These are phyloP conservation scores for Apaloderma vittatum DNA, from an alignment of 2,113 vertebrate genomes.

Conservation along the genomic window DNA sequence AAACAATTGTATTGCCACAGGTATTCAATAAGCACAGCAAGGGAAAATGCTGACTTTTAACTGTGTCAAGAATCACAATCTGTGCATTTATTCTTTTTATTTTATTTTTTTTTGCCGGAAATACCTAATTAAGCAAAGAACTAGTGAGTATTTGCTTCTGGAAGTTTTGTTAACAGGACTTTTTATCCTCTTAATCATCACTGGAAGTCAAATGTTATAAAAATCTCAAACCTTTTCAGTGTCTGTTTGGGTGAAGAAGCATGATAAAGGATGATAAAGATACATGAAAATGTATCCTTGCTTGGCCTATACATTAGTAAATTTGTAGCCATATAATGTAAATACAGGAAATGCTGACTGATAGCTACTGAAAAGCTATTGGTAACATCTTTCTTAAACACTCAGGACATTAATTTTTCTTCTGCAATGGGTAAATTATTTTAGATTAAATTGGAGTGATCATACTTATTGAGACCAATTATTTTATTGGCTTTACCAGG, in stretches of 20 bases:
- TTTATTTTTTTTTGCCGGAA: not conserved
- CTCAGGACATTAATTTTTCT: not conserved
- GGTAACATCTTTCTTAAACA: not conserved
- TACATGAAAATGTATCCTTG: not conserved
- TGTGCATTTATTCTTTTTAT: not conserved
- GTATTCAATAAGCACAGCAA: not conserved
- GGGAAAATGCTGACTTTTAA: not conserved
- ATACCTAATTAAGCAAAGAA: not conserved
- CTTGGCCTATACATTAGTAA: not conserved
- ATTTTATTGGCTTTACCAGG: not conserved
- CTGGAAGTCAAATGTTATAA: not conserved
- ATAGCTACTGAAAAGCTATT: not conserved
- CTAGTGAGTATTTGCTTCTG: not conserved
- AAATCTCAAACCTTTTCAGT: not conserved
- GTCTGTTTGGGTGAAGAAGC: not conserved
- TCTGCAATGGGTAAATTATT: not conserved
- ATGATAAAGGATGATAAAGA: no score
- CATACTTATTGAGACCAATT: not conserved
- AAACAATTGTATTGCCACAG: not conserved
- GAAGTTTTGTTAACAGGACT: not conserved
- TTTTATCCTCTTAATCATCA: not conserved
- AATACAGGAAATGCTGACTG: not conserved
- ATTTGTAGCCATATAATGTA: not conserved
- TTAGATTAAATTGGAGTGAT: not conserved
- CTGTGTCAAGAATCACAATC: not conserved